phyloP scores from a whole-genome alignment of 2,797 vertebrate species.

The Lithobates pipiens region DNA sequence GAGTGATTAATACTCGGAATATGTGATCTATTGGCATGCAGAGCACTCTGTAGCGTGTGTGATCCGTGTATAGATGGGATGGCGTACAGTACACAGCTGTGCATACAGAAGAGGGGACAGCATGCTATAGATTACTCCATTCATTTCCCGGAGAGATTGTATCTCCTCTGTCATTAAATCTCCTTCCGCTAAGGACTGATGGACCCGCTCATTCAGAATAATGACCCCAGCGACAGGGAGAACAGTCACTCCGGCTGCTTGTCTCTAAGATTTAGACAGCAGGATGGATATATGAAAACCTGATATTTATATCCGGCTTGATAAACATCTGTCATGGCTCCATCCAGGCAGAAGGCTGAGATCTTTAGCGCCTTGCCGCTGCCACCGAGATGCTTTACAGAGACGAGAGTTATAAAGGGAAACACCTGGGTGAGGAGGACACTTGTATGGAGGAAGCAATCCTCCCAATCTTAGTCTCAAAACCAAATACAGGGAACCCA shows the following conservation, averaged over 20 bases:
- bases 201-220: constrained; percentile 14
- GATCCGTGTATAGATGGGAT: background rate
- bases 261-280: background rate
- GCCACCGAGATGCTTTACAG: too few species aligned
- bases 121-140: background rate
- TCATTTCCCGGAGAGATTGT: constrained; percentile 26
- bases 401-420: too few species aligned
- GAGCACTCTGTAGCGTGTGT: background rate
- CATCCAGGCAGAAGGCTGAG: background rate
- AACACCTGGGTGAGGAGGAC: too few species aligned
- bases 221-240: background rate
- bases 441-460: too few species aligned
- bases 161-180: constrained; percentile 7
- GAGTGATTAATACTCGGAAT: background rate
- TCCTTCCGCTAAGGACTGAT: constrained; percentile 41
- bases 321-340: background rate
- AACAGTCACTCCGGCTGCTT: background rate
- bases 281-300: background rate
- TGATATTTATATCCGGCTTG: background rate
- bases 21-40: background rate
- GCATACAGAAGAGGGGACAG: constrained; percentile 1
- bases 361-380: background rate
- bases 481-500: too few species aligned
- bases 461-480: too few species aligned
- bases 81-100: background rate